Evolutionary conservation across 2,888 invertebrate species (phyloP), one percentile per base, ranked within the genome.

Genomic region (Hirudinaria manillensis): DNA sequence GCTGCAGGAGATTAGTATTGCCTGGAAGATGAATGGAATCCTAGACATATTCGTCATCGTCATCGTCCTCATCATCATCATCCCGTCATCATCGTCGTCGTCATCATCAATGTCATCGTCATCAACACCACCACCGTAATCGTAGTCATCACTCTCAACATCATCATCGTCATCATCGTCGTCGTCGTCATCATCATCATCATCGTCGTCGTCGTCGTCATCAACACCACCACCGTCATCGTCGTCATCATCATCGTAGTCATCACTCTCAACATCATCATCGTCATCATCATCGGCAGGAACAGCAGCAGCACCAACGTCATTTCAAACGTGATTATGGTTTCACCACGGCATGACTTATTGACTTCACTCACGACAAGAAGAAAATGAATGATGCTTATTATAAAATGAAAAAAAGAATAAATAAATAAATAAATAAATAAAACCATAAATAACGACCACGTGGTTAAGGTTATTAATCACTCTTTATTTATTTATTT

Each of bases 21-120:
- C 73, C 73, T 73, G 68, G 32, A 68, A 32, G 36, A 34, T 68
- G 61, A 61, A 21, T 61, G 29, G 29, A 61, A 3, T 61, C 61
- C 13, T 29, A 16, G 21, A 19, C 61, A 45, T 45, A 10, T 16
- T 7, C 10, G 13, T 7, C 45, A 16, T 45, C 45, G 1, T 45
- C 45, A 45, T 45, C 4, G 45, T 45, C 4, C 10, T 45, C 45
- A 45, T 45, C 3, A 4, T 45, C 6, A 1, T 16, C 3, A 4
- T 45, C n/a, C 21, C 61, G 10, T 61, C 24, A 61, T 61, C 61
- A n/a, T n/a, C 61, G n/a, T 61, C 61, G 10, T 61, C 61, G 10
- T n/a, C 61, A 61, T 61, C 61, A n/a, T 29, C 24, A 61, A 13
- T 10, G 29, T 29, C 61, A 19, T 61, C 61, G 13, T 61, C 61